A percentile compares a stretch with the other conserved stretches of the same genome.
Evolutionary conservation across 2,113 vertebrate species (phyloP).

Genomic region (Phrynosoma blainvillii): DNA sequence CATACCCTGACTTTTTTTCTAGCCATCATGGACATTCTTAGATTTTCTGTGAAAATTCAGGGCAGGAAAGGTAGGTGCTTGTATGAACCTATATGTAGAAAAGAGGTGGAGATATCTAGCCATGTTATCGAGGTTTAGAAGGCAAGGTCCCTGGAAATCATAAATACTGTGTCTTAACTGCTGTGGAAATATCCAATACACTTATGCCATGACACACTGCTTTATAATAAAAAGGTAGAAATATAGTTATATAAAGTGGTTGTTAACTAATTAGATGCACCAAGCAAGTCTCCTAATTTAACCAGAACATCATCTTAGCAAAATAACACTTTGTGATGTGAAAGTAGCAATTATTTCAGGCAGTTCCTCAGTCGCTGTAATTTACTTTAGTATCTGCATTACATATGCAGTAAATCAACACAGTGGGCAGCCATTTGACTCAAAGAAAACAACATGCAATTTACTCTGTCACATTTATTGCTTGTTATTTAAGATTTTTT

Average conservation of each 20-base stretch:
- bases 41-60: neutral
- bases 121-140: neutral
- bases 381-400: neutral
- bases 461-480: neutral
- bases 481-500: neutral
- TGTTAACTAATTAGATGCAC: neutral
- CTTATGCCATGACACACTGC: neutral
- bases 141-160: neutral
- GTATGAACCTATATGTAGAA: neutral
- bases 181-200: neutral
- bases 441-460: neutral
- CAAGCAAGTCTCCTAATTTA: neutral
- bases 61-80: neutral
- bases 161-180: neutral
- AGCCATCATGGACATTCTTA: neutral
- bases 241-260: neutral
- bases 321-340: neutral
- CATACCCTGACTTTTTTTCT: neutral
- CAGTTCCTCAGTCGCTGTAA: neutral
- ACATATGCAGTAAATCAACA: neutral
- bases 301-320: neutral
- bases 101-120: neutral
- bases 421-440: neutral
- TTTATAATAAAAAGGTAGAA: neutral
- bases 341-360: constrained; percentile 2